Evolutionary conservation across 1,140 invertebrate genomes (phyloP).

Genomic region (Globodera ellingtonae): DNA sequence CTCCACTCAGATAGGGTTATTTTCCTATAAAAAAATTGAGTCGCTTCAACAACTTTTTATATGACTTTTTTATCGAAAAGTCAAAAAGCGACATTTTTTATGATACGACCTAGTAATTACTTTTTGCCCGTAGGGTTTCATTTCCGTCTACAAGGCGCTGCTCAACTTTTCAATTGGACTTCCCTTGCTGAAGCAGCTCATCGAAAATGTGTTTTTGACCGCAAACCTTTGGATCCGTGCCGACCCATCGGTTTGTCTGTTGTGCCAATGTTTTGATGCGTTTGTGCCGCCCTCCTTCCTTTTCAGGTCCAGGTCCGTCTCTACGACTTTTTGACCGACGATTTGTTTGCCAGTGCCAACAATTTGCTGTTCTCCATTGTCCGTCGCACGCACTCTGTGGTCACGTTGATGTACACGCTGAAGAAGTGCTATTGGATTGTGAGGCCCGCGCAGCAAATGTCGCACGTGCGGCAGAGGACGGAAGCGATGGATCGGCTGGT

Average conservation of each 20-base stretch:
- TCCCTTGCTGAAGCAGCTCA: constrained; percentile 90
- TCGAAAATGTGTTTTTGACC: constrained; percentile 98
- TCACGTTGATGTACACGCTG: constrained; percentile 95
- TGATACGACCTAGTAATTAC: too few species aligned
- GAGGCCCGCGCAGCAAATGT: constrained; percentile 73
- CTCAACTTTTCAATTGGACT: constrained; percentile 90
- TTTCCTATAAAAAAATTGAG: too few species aligned
- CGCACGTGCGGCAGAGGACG: not conserved
- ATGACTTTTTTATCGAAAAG: too few species aligned
- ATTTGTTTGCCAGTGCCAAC: constrained; percentile 87
- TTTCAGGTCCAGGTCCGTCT: constrained; percentile 80
- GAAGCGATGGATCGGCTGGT: constrained; percentile 28
- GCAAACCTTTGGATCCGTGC: constrained; percentile 97
- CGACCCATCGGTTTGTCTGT: constrained; percentile 42
- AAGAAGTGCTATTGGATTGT: constrained; percentile 99
- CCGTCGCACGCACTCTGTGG: constrained; percentile 88
- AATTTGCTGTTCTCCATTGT: constrained; percentile 93
- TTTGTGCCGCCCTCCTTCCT: not conserved
- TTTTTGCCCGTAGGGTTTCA: constrained; percentile 69
- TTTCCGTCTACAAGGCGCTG: constrained; percentile 79
- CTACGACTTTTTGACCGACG: constrained; percentile 94
- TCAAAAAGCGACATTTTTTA: too few species aligned
- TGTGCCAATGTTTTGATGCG: not conserved
- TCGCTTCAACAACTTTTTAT: too few species aligned
- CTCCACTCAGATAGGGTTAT: too few species aligned